Evolutionary conservation across 2,888 invertebrate species (phyloP).

Genomic region (Lasioglossum calceatum): DNA sequence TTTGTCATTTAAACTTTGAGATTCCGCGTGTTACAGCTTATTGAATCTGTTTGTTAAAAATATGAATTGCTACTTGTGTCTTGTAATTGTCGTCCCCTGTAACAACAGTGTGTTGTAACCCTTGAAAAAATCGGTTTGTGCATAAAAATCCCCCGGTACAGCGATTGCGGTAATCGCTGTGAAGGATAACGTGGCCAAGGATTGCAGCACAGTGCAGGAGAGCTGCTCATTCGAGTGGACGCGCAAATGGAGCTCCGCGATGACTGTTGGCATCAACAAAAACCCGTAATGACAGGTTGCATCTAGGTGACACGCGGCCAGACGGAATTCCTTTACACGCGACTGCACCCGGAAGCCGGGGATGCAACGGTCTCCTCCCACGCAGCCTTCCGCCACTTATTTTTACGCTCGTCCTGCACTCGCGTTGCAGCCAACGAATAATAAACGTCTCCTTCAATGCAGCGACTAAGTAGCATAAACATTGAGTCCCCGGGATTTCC

Average conservation of each 20-base stretch:
- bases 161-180: neutral
- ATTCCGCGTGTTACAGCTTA: too few relatives aligned
- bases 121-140: neutral
- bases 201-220: neutral
- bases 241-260: conserved; percentile 10
- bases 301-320: conserved; percentile 33
- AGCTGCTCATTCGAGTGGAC: neutral
- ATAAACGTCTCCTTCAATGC: conserved; percentile 70
- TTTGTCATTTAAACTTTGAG: neutral
- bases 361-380: conserved; percentile 31
- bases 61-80: too few relatives aligned
- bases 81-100: too few relatives aligned
- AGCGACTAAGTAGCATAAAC: conserved; percentile 66
- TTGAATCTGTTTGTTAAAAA: too few relatives aligned
- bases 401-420: conserved; percentile 61
- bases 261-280: conserved; percentile 28
- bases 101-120: too few relatives aligned
- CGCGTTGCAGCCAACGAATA: conserved; percentile 57
- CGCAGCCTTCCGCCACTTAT: conserved; percentile 52
- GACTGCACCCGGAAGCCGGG: conserved; percentile 50
- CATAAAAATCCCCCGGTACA: neutral
- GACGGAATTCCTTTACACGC: conserved; percentile 50
- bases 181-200: neutral
- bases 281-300: conserved; percentile 46
- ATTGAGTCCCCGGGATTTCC: neutral